Base-by-base conservation (phyloP, 2,797 vertebrate species). In the Antennarius maculatus region DNA sequence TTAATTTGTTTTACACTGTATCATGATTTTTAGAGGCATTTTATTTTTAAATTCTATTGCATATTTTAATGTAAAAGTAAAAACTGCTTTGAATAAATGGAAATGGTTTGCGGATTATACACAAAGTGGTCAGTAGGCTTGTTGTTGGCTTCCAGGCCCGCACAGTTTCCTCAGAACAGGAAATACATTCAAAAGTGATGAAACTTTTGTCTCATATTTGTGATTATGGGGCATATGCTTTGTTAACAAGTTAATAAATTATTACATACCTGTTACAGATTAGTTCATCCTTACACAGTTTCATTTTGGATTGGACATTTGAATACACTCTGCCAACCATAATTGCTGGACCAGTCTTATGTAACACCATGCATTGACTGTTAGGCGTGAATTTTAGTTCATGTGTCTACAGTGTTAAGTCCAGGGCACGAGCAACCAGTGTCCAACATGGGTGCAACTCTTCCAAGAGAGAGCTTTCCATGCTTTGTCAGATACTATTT, bases 401-500 rank as follows among this genome's bases (percentile, higher is more conserved):
- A 15, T 55, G 70, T 86, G 66, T 88, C 67, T 79, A 65, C 81
- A 79, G 76, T 69, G 75, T 68, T 73, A 61, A 78, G 70, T 74
- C 74, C 64, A 69, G 75, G 52, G 59, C 48, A 71, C 72, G 57
- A 61, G 60, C 77, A 57, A 62, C 54, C 61, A 70, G 58, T 55
- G 68, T 70, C 59, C 76, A 68, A 81, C 62, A 62, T 41, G 80
- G 69, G 72, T 86, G 78, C 79, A 86, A 68, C 73, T 90, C 87
- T 90, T 88, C 76, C 74, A 91, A 67, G 74, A 77, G 85, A 92
- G 83, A 76, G 85, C 80, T 89, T 89, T 91, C 82, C 84, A 85
- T 79, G 75, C 82, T 79, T 80, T 85, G 88, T 93, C 91, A 92
- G 84, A 91, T 93, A 91, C 84, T 88, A 80, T 92, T 91, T 87